A percentile compares a stretch with the other conserved stretches of the same genome.
phyloP scores from a whole-genome alignment of 2,797 vertebrate genomes.

The Arnoldichthys spilopterus region DNA sequence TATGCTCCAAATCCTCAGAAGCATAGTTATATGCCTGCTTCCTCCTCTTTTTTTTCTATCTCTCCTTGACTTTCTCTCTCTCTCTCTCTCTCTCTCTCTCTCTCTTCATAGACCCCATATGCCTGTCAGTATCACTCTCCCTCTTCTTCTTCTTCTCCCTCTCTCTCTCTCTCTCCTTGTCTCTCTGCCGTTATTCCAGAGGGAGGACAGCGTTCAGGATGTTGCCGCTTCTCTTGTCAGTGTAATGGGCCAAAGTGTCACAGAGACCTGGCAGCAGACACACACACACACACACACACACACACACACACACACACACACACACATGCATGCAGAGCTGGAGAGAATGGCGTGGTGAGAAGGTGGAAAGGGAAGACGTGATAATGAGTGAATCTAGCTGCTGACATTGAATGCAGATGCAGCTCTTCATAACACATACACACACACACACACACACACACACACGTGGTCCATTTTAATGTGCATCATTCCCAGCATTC shows the following conservation, averaged over 20 bases:
- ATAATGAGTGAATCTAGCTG: conserved; percentile 21
- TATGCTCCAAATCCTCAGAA: conserved; percentile 53
- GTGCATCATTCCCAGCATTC: conserved; percentile 6
- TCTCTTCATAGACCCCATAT: conserved; percentile 38
- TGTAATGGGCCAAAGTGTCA: conserved; percentile 38
- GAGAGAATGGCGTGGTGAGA: conserved; percentile 38
- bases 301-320: conserved; percentile 15
- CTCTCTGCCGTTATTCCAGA: background rate
- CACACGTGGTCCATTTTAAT: conserved; percentile 2
- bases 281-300: conserved; percentile 20
- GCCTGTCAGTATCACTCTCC: background rate
- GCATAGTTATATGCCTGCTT: conserved; percentile 14
- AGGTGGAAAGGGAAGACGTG: conserved; percentile 7
- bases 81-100: background rate
- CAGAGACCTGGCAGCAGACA: background rate
- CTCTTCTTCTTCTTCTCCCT: background rate
- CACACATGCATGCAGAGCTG: conserved; percentile 46
- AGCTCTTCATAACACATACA: background rate
- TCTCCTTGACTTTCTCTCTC: no score
- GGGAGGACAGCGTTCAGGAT: conserved; percentile 41
- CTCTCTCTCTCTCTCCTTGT: background rate
- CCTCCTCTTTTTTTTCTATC: conserved; percentile 19
- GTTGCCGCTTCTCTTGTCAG: conserved; percentile 38
- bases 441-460: background rate
- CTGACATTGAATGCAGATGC: conserved; percentile 16